These are phyloP conservation scores for Dendronephthya gigantea DNA, from an alignment of 64 coral and sea anemone species.

Conservation along the genomic window DNA sequence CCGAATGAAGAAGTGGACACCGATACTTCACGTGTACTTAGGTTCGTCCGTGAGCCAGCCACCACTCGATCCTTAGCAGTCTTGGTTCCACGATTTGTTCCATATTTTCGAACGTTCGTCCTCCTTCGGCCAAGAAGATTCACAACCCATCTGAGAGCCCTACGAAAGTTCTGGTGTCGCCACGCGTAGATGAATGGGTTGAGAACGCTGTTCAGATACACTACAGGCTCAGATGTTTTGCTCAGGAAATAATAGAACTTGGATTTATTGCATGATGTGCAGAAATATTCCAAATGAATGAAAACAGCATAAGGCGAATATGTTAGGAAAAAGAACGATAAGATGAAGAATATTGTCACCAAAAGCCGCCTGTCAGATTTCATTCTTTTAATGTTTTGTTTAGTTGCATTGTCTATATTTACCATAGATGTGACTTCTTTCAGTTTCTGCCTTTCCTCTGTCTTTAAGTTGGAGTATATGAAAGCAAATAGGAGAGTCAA, in stretches of 20 bases:
- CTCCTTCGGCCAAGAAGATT: not conserved
- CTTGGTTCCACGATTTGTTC: not conserved
- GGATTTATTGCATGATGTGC: not conserved
- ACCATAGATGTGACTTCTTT: not conserved
- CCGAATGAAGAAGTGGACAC: too few species aligned
- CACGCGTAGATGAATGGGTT: constrained; percentile 36
- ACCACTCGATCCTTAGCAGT: not conserved
- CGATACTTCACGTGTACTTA: too few species aligned
- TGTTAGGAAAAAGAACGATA: not conserved
- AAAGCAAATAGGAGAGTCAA: not conserved
- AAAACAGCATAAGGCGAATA: constrained; percentile 7
- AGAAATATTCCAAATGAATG: not conserved
- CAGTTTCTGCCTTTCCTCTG: not conserved
- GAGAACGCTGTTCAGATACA: constrained; percentile 20
- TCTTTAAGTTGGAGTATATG: not conserved
- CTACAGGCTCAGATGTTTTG: constrained; percentile 16
- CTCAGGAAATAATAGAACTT: not conserved
- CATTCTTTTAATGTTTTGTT: not conserved
- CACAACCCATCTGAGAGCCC: not conserved
- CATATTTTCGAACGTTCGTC: not conserved
- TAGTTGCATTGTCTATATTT: not conserved
- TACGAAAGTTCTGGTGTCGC: constrained; percentile 23
- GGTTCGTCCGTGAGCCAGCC: not conserved
- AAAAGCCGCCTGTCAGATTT: not conserved
- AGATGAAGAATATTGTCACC: constrained; percentile 2